These are phyloP conservation scores for Eumacrocentrus americanus DNA, from an alignment of 2,888 invertebrate species.

Conservation along the genomic window DNA sequence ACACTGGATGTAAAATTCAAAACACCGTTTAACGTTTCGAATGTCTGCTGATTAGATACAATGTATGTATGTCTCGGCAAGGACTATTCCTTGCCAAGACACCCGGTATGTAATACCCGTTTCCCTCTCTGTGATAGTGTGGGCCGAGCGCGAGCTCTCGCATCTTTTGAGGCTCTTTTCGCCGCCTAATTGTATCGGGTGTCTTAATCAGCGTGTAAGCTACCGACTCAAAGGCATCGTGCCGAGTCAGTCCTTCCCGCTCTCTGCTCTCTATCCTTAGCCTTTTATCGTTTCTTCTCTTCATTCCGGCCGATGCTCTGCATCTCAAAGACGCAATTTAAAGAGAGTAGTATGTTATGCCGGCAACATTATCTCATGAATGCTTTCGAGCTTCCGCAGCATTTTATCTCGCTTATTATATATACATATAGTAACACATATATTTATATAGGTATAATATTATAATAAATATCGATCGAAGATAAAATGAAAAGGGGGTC, in stretches of 20 bases:
- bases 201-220: conserved; percentile 61
- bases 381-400: conserved; percentile 1
- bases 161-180: conserved; percentile 55
- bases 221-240: conserved; percentile 49
- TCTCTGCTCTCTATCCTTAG: conserved; percentile 21
- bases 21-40: too few relatives aligned
- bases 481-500: conserved; percentile 8
- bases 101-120: conserved; percentile 25
- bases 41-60: too few relatives aligned
- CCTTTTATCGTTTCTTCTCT: conserved; percentile 32
- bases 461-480: conserved; percentile 26
- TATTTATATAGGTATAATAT: conserved; percentile 10
- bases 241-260: conserved; percentile 33
- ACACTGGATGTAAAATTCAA: background rate
- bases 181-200: conserved; percentile 60
- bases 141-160: conserved; percentile 17
- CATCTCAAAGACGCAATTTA: conserved; percentile 60
- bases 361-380: conserved; percentile 32
- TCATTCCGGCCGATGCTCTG: conserved; percentile 46
- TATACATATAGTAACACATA: background rate
- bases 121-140: conserved; percentile 20
- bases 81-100: conserved; percentile 42
- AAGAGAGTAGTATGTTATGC: conserved; percentile 55
- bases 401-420: conserved; percentile 9
- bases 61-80: too few relatives aligned